phyloP scores from a whole-genome alignment of 2,113 vertebrate species.

The Nannobrachium achirus region DNA sequence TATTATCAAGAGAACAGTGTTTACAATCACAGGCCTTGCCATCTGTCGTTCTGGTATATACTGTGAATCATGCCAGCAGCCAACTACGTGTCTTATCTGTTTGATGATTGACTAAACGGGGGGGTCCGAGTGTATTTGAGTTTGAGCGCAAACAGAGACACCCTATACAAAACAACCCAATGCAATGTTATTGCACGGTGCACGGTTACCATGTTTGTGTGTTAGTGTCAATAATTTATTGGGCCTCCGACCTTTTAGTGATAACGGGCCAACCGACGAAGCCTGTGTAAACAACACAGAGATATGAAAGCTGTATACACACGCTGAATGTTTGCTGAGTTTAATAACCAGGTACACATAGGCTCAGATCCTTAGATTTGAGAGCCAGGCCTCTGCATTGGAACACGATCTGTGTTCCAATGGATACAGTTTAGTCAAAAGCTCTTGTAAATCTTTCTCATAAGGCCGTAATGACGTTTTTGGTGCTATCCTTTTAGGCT shows the following conservation, averaged over 20 bases:
- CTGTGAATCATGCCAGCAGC: not conserved
- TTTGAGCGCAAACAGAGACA: not conserved
- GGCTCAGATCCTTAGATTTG: conserved; percentile 24
- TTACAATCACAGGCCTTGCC: not conserved
- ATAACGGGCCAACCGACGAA: not conserved
- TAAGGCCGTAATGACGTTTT: no score
- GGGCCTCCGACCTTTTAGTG: not conserved
- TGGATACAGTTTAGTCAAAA: no score
- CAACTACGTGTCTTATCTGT: not conserved
- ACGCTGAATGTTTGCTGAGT: conserved; percentile 15
- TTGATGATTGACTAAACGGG: not conserved
- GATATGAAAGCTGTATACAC: conserved; percentile 6
- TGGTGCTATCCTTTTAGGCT: no score
- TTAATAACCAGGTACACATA: conserved; percentile 26
- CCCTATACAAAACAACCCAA: not conserved
- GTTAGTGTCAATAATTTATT: not conserved
- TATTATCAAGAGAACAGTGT: conserved; percentile 1
- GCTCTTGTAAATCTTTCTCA: no score
- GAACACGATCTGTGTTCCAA: no score
- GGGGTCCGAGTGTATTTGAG: not conserved
- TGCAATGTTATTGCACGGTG: not conserved
- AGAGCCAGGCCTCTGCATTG: conserved; percentile 3
- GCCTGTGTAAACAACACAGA: not conserved
- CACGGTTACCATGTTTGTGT: not conserved
- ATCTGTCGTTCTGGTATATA: no score